phyloP scores from a whole-genome alignment of 2,797 vertebrate species.

The Pangasius macronema region DNA sequence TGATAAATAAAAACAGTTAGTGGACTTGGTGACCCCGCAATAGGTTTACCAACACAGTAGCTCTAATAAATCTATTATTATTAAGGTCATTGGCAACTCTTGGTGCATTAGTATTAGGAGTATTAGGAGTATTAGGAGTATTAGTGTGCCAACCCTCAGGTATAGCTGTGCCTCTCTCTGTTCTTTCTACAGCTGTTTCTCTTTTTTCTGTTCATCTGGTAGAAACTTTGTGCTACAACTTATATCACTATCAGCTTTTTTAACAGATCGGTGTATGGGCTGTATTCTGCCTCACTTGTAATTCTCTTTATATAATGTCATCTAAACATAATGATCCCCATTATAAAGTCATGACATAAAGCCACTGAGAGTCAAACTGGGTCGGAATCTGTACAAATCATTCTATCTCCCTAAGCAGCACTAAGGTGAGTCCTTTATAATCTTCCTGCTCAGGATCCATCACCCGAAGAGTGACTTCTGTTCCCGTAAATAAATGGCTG shows the following conservation, averaged over 20 bases:
- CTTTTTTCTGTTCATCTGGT: not conserved
- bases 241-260: not conserved
- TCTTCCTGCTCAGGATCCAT: constrained; percentile 63
- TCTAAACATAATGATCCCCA: not conserved
- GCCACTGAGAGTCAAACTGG: constrained; percentile 29
- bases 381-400: constrained; percentile 29
- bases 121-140: no score
- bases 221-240: not conserved
- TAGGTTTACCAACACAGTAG: not conserved
- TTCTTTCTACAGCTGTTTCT: not conserved
- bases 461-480: constrained; percentile 69
- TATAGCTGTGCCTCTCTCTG: not conserved
- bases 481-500: constrained; percentile 72
- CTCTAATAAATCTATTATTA: not conserved
- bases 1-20: not conserved
- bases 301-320: not conserved
- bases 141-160: no score
- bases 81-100: not conserved
- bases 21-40: not conserved
- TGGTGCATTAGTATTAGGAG: no score
- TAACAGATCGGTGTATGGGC: not conserved
- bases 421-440: constrained; percentile 56
- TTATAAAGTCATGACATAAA: not conserved
- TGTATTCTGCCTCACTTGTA: not conserved
- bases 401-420: constrained; percentile 31